Base-by-base conservation (phyloP, 2,797 vertebrate genomes). In the Schizothorax lantsangensis region DNA sequence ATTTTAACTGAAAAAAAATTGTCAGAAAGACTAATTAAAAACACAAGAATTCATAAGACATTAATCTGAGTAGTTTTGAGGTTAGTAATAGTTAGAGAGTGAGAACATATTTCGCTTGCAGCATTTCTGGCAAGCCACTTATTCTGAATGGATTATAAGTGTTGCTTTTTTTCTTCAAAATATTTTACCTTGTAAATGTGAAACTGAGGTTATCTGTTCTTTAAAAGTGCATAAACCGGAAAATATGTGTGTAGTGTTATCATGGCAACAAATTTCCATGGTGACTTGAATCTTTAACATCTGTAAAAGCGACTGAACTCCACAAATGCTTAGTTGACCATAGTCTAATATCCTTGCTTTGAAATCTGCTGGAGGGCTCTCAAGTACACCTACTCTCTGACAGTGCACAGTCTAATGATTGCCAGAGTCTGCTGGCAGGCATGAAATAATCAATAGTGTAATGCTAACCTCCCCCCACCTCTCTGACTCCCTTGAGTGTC, bases 391-490 rank as follows among this genome's bases (percentile, higher is more conserved):
- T 81, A 79, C 71, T 84, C 71, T 26, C 86, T 72, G 77, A 86
- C 71, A 84, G 69, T 17, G 47, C 17, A 17, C 54, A 64, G 47
- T 59, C 64, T 84, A 86, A 78, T 84, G 81, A 88, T 78, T 45
- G 84, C 84, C 78, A 79, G 80, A 81, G 84, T 83, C 84, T 83
- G 77, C 66, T 75, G 84, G 81, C 84, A 88, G 69, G 45, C 77
- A 38, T 52, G 8, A 54, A 85, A 81, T 81, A 89, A 89, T 89
- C 89, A 69, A 86, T 89, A 86, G 72, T 57, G 38, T 78, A 78
- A 86, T 79, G 62, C 84, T 80, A 74, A 85, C 85, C 87, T 85
- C 80, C 85, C 81, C 83, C 83, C 86, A 88, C 83, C 75, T 80
- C 23, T 64, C 36, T 68, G 77, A 74, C 81, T 73, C 84, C 81